Percentiles rank a stretch among this genome's conserved stretches.
Evolutionary conservation across 1,140 invertebrate species (phyloP).

Genomic region (Olivierus martensii): DNA sequence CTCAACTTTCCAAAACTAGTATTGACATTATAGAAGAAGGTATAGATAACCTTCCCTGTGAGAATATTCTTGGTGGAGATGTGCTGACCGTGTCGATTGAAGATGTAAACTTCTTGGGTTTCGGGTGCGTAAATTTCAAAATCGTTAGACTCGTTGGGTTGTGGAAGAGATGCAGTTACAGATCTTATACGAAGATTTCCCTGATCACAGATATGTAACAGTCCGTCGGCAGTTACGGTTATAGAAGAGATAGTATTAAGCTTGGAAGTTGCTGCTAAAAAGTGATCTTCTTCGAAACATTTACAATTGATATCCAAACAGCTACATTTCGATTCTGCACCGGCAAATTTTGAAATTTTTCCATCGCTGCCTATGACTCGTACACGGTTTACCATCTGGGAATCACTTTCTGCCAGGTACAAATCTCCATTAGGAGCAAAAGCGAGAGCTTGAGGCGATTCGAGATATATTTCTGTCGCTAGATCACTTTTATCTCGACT

Average conservation of each 20-base stretch:
- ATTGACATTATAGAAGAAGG: slow-evolving; percentile 91
- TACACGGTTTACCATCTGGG: slow-evolving; percentile 73
- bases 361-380: slow-evolving; percentile 41
- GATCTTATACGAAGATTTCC: slow-evolving; percentile 73
- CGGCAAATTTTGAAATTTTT: slow-evolving; percentile 34
- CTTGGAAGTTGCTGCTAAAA: slow-evolving; percentile 75
- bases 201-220: slow-evolving; percentile 90
- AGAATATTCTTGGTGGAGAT: slow-evolving; percentile 82
- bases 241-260: slow-evolving; percentile 83
- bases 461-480: slow-evolving; percentile 22
- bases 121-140: slow-evolving; percentile 81
- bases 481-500: slow-evolving; percentile 10
- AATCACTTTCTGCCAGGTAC: slow-evolving; percentile 86
- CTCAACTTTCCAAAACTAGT: slow-evolving; percentile 88
- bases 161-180: slow-evolving; percentile 74
- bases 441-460: slow-evolving; percentile 41
- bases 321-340: slow-evolving; percentile 33
- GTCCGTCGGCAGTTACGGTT: slow-evolving; percentile 82
- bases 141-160: slow-evolving; percentile 65
- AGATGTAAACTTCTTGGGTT: slow-evolving; percentile 86
- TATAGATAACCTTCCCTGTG: slow-evolving; percentile 79
- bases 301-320: slow-evolving; percentile 39
- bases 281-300: slow-evolving; percentile 78
- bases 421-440: slow-evolving; percentile 86
- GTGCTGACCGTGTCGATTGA: slow-evolving; percentile 80